phyloP scores from a whole-genome alignment of 1,140 invertebrate genomes.

The Pogonus chalceus region DNA sequence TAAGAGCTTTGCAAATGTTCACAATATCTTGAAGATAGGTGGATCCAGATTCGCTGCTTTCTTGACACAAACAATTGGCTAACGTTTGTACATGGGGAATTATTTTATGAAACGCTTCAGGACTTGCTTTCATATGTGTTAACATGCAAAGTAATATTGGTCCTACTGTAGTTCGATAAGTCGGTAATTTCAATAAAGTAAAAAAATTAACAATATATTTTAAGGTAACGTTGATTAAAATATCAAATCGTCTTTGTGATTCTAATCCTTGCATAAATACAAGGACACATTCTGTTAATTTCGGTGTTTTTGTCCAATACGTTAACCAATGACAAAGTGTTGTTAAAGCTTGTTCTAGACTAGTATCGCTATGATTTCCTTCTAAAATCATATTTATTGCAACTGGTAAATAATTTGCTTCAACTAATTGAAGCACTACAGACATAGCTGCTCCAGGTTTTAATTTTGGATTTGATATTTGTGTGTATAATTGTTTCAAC shows the following conservation, averaged over 20 bases:
- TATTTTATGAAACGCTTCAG: constrained; percentile 38
- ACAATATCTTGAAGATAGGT: constrained; percentile 39
- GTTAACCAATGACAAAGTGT: constrained; percentile 42
- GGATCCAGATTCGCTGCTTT: constrained; percentile 32
- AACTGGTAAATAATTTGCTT: constrained; percentile 31
- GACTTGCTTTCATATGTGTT: constrained; percentile 35
- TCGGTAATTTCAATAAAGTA: constrained; percentile 34
- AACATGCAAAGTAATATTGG: constrained; percentile 45
- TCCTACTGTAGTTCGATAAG: constrained; percentile 35
- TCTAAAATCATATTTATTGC: constrained; percentile 37
- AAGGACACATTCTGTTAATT: constrained; percentile 41
- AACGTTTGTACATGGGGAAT: constrained; percentile 31
- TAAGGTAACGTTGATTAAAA: constrained; percentile 40
- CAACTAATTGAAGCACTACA: constrained; percentile 42
- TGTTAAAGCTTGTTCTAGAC: constrained; percentile 35
- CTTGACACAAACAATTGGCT: constrained; percentile 31
- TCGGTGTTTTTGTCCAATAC: constrained; percentile 38
- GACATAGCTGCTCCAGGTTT: constrained; percentile 42
- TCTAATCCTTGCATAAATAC: constrained; percentile 42
- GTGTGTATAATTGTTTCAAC: constrained; percentile 33
- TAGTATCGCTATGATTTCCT: constrained; percentile 33
- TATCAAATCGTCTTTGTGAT: constrained; percentile 37
- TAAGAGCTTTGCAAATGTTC: constrained; percentile 37
- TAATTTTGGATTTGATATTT: constrained; percentile 34
- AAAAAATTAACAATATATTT: constrained; percentile 39